A percentile compares a stretch with the other conserved stretches of the same genome.
These are phyloP conservation scores for Machimus atricapillus DNA, from an alignment of 2,888 invertebrate genomes.

Conservation along the genomic window DNA sequence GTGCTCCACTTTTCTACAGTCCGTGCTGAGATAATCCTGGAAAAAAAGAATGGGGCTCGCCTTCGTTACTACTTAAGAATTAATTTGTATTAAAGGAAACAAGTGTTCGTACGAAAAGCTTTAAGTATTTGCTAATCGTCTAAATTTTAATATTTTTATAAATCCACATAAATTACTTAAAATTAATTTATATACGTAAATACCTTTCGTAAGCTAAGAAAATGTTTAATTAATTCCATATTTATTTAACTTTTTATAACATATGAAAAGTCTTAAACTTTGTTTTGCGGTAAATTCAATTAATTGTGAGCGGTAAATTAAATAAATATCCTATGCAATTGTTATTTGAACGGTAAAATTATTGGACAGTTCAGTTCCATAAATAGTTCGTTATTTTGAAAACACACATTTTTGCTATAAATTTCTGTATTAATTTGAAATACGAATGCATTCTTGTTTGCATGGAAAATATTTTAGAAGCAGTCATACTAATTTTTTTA, in stretches of 20 bases:
- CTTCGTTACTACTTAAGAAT: neutral
- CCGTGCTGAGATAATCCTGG: neutral
- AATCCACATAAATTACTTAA: neutral
- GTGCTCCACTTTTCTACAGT: neutral
- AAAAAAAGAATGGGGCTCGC: neutral
- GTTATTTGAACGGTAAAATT: no score
- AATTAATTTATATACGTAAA: neutral
- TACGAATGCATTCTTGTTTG: no score
- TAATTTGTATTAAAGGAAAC: neutral
- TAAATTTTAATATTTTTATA: constrained; percentile 12
- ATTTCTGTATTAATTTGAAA: no score
- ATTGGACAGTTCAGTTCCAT: no score
- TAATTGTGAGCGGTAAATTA: no score
- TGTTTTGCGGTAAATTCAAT: no score
- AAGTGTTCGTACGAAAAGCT: neutral
- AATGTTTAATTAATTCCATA: neutral
- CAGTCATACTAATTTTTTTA: no score
- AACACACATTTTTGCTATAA: no score
- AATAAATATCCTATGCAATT: no score
- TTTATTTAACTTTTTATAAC: neutral
- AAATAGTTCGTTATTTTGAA: no score
- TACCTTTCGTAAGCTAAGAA: constrained; percentile 8
- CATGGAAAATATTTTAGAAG: no score
- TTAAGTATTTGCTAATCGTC: constrained; percentile 4
- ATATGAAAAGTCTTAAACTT: no score